Percentiles rank a stretch among this genome's conserved stretches.
Conservation (phyloP, 2,797 vertebrate genomes). For the Rhinichthys osculus region DNA sequence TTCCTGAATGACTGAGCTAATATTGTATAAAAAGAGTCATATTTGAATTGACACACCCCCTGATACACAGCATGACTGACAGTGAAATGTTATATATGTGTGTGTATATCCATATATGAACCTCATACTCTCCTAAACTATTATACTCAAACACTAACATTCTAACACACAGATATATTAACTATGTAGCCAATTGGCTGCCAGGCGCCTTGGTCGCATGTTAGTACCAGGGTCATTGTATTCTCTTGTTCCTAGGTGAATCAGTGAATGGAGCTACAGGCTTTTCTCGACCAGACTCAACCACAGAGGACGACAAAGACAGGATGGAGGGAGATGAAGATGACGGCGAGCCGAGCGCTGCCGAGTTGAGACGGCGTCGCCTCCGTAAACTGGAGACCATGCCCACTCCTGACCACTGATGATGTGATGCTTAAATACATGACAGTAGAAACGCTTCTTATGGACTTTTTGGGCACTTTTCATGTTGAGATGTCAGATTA, state of each 20-base stretch:
- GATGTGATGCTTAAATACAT: conserved; percentile 3
- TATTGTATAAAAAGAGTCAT: not conserved
- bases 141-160: too few species aligned
- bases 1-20: not conserved
- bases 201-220: not conserved
- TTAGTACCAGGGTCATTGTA: not conserved
- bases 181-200: not conserved
- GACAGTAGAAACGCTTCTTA: conserved; percentile 46
- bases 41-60: too few species aligned
- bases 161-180: not conserved
- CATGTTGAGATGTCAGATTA: conserved; percentile 38
- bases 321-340: conserved; percentile 68
- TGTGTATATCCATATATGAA: too few species aligned
- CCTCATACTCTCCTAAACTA: too few species aligned
- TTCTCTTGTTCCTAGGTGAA: conserved; percentile 58
- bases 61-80: not conserved
- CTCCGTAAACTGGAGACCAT: conserved; percentile 90
- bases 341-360: conserved; percentile 83
- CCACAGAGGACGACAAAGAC: conserved; percentile 63
- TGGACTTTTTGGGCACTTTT: conserved; percentile 42
- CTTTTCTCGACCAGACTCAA: conserved; percentile 69
- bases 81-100: not conserved
- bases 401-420: conserved; percentile 80
- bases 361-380: conserved; percentile 87
- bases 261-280: conserved; percentile 67